Conservation (phyloP, 2,113 vertebrate species). For the Microtus ochrogaster region DNA sequence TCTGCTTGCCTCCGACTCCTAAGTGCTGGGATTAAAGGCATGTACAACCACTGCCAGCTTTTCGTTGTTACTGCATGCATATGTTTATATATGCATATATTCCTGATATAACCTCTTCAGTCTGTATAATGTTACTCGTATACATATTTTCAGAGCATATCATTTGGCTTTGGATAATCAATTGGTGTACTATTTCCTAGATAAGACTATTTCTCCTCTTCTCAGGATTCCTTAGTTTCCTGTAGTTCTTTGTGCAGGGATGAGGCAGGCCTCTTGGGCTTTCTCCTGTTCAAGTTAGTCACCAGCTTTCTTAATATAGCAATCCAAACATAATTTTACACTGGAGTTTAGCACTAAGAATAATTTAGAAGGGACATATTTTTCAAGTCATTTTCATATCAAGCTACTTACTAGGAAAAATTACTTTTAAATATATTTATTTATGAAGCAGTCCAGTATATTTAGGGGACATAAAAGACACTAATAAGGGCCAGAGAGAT, state of each 20-base stretch:
- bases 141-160: not conserved
- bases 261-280: not conserved
- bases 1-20: too few species aligned
- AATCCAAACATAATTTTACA: constrained; percentile 48
- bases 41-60: too few species aligned
- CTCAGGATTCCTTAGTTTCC: not conserved
- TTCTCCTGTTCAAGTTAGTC: not conserved
- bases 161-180: not conserved
- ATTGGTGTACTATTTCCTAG: not conserved
- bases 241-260: not conserved
- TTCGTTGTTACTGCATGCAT: not conserved
- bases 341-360: constrained; percentile 21
- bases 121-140: not conserved
- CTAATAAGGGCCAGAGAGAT: not conserved
- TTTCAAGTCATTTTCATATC: constrained; percentile 40
- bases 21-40: too few species aligned
- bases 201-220: not conserved
- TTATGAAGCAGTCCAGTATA: not conserved
- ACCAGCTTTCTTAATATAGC: not conserved
- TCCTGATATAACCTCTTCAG: not conserved
- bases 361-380: constrained; percentile 31
- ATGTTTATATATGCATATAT: not conserved
- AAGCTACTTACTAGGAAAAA: constrained; percentile 20
- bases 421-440: not conserved
- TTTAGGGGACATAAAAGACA: constrained; percentile 30